These are phyloP conservation scores for Grammomys surdaster DNA, from an alignment of 2,113 vertebrate species.

Conservation along the genomic window DNA sequence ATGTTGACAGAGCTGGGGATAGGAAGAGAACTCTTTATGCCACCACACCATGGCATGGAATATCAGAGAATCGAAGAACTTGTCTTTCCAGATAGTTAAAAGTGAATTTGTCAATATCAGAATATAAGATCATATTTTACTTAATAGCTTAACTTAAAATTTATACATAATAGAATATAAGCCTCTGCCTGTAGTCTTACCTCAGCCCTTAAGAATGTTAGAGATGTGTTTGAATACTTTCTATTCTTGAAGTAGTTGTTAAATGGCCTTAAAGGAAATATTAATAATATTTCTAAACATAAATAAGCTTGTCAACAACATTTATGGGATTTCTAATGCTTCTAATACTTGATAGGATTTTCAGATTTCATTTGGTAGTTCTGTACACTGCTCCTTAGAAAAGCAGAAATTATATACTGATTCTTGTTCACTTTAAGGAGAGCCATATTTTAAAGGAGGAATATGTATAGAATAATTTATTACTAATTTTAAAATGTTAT, in stretches of 20 bases:
- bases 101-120: constrained; percentile 4
- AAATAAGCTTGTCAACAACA: constrained; percentile 6
- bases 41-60: neutral
- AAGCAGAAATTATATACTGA: neutral
- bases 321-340: neutral
- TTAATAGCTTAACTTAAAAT: constrained; percentile 40
- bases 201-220: neutral
- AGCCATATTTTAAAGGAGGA: neutral
- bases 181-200: constrained; percentile 26
- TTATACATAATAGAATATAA: neutral
- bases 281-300: constrained; percentile 40
- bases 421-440: constrained; percentile 32
- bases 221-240: constrained; percentile 23
- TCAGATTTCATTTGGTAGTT: neutral
- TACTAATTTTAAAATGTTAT: neutral
- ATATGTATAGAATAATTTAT: neutral
- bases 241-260: constrained; percentile 30
- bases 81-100: neutral
- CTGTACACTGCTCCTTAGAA: neutral
- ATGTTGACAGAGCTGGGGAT: neutral
- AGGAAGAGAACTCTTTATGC: neutral
- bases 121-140: constrained; percentile 1
- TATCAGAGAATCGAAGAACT: neutral
- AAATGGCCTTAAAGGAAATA: constrained; percentile 2
- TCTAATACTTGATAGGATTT: neutral